Base-by-base conservation (phyloP, 53 echinoderm and acorn worm species). In the Luidia sarsii region DNA sequence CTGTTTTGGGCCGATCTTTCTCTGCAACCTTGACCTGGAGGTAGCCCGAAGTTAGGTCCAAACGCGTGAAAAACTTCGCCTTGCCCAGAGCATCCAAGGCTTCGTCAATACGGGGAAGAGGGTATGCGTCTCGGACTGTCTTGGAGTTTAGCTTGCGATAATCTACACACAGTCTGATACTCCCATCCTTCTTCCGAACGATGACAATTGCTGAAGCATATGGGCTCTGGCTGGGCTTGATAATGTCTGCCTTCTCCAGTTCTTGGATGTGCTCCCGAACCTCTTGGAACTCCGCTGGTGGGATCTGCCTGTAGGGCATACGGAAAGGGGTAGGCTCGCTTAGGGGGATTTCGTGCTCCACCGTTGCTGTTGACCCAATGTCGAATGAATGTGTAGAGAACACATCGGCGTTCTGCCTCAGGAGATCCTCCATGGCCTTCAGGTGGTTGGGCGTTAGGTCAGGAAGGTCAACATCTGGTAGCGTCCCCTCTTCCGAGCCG, bases 1-100 rank as follows among this genome's bases (percentile, higher is more conserved):
- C 75, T 16, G 75, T 75, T 24, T 75, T 75, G 19, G 14, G 57
- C 55, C 38, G 75, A 14, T 75, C 75, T 16, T 79, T 57, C n/a
- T n/a, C n/a, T n/a, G n/a, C n/a, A n/a, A n/a, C n/a, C n/a, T n/a
- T n/a, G n/a, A n/a, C n/a, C n/a, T 79, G 80, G 23, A 66, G 67
- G 33, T 81, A 81, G 2, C 65, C 81, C 1, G 65, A 81, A 2
- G 51, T 81, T 19, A 81, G 51, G 31, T 81, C 81, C 0, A 81
- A 35, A 13, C 81, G 46, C 6, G 81, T 49, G 34, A 81, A 81
- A 61, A 66, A 81, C 48, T 65, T 81, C 1, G 66, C 81, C n/a
- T 67, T 50, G 14, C 49, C 65, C 18, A 81, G 11, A 1, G 80
- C 62, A 80, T 80, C 80, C 3, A 81, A 37, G 0, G 64, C 60